Base-by-base conservation (phyloP, 2,888 invertebrate genomes). In the Cactoblastis cactorum region DNA sequence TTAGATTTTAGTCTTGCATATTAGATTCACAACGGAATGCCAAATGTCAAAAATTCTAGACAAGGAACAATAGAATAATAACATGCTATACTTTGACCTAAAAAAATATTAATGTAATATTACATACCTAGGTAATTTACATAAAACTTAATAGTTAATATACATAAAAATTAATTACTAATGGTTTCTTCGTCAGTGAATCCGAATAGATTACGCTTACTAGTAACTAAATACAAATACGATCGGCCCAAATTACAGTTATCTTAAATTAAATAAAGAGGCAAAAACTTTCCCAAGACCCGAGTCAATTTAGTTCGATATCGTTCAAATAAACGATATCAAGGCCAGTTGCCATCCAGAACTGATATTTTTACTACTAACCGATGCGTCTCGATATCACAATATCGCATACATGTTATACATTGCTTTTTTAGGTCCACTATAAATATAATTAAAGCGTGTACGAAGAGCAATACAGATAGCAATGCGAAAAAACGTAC, bases 381-480 rank as follows among this genome's bases (percentile, higher is more conserved):
- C 53, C n/a, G n/a, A 48, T 34, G 37, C 54, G 4, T 6, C 3
- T 15, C 1, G 9, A 11, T 22, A 9, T 15, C 9, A 15, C 18
- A 14, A 14, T 18, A 41, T 41, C 19, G 34, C 41, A 41, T 39
- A 19, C 6, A 49, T 34, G 9, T 14, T 14, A 35, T 65, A 57
- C 68, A 67, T 61, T 57, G 56, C 41, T 33, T 15, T n/a, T 41
- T 49, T 22, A 24, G 19, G 22, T 22, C 22, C 19, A 12, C 11
- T 18, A n/a, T 11, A 34, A 41, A 19, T 22, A 49, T 22, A 18
- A 49, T 49, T 49, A 41, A 18, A 33, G 15, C 19, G 19, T 62
- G 63, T 56, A 45, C 55, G 58, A 55, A 43, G 50, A 56, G 68
- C 63, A 70, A 69, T 69, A 71, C 60, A 70, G 52, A 63, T 64